These are phyloP conservation scores for Hapalemur alaotrensis DNA, from an alignment of 2,797 vertebrate genomes.

Conservation along the genomic window DNA sequence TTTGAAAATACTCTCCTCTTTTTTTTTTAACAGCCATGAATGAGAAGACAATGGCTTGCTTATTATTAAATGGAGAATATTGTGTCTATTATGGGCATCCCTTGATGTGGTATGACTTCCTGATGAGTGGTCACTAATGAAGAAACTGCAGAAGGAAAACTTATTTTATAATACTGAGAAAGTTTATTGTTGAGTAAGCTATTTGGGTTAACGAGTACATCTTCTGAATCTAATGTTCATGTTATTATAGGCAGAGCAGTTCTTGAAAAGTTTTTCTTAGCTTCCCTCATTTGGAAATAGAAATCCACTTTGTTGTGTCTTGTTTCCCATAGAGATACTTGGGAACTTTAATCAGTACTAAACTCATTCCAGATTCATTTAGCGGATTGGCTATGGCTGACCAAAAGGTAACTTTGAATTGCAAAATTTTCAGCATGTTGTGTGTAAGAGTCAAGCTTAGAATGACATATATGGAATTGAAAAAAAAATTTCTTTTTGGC, in stretches of 20 bases:
- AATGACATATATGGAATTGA: background rate
- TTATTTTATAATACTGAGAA: constrained; percentile 67
- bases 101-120: constrained; percentile 50
- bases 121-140: constrained; percentile 60
- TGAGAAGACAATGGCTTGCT: constrained; percentile 51
- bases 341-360: constrained; percentile 49
- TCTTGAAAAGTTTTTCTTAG: constrained; percentile 53
- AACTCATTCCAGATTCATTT: constrained; percentile 51
- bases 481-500: background rate
- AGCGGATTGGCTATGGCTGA: background rate
- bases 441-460: background rate
- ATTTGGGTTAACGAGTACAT: constrained; percentile 36
- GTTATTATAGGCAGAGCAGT: constrained; percentile 52
- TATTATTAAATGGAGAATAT: constrained; percentile 58
- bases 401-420: constrained; percentile 47
- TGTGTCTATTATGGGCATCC: constrained; percentile 24
- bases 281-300: constrained; percentile 55
- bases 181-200: constrained; percentile 54
- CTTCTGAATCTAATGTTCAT: constrained; percentile 38
- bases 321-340: constrained; percentile 38
- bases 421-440: constrained; percentile 25
- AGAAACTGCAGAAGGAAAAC: constrained; percentile 53
- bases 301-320: constrained; percentile 13
- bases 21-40: background rate
- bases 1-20: constrained; percentile 18